phyloP scores from a whole-genome alignment of 2,888 invertebrate species.

The Linyphia triangularis region DNA sequence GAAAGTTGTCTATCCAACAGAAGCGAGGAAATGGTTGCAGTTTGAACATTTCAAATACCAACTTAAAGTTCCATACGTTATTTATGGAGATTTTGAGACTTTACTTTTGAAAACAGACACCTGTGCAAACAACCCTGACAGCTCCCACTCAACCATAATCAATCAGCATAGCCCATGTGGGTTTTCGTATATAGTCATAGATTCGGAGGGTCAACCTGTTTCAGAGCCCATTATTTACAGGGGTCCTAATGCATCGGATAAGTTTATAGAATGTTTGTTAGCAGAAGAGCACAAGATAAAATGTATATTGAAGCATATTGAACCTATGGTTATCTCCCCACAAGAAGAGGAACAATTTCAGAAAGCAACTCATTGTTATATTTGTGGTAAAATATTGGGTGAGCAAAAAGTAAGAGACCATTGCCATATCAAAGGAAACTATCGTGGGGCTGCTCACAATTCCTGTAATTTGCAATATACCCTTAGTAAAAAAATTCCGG shows the following conservation, averaged over 20 bases:
- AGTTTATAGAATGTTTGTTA: background rate
- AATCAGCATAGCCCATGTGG: conserved; percentile 7
- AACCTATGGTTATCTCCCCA: background rate
- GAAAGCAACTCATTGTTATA: background rate
- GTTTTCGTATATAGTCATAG: conserved; percentile 3
- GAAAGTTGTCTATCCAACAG: background rate
- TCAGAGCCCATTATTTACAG: conserved; percentile 5
- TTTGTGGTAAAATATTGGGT: conserved; percentile 10
- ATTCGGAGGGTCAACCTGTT: background rate
- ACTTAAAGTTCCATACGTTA: background rate
- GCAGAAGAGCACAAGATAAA: conserved; percentile 1
- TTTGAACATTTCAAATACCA: conserved; percentile 10
- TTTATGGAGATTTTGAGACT: conserved; percentile 15
- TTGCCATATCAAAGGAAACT: conserved; percentile 7
- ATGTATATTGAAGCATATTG: background rate
- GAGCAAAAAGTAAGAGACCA: conserved; percentile 2
- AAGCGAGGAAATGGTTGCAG: background rate
- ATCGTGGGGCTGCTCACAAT: background rate
- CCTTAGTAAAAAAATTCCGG: background rate
- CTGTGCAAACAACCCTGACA: background rate
- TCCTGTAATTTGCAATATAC: background rate
- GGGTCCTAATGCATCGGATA: background rate
- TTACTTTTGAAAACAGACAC: background rate
- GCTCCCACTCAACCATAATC: background rate
- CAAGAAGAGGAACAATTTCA: background rate